Percentiles rank a stretch among this genome's conserved stretches.
These are phyloP conservation scores for Mellilla xanthometata DNA, from an alignment of 2,888 invertebrate genomes.

Conservation along the genomic window DNA sequence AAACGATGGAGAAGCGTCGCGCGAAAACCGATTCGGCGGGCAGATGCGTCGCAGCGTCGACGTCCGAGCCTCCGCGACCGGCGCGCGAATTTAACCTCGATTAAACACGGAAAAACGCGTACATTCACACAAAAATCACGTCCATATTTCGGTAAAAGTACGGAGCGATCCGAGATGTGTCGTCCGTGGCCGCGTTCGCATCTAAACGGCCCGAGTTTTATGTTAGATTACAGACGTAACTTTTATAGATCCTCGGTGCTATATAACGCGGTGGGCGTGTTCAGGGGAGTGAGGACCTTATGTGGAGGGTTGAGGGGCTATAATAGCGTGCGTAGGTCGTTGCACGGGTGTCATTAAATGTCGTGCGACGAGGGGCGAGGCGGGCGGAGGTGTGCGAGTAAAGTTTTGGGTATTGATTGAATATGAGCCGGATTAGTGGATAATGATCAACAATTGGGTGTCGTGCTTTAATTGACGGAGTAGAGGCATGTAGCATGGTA, in stretches of 20 bases:
- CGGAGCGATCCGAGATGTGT: slow-evolving; percentile 82
- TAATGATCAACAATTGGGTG: slow-evolving; percentile 80
- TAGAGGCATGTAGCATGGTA: slow-evolving; percentile 16
- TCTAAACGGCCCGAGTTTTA: slow-evolving; percentile 83
- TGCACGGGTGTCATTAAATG: slow-evolving; percentile 83
- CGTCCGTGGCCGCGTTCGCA: slow-evolving; percentile 82
- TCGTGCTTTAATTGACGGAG: slow-evolving; percentile 55
- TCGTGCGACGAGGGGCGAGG: slow-evolving; percentile 78
- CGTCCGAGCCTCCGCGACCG: slow-evolving; percentile 57
- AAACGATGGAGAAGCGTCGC: slow-evolving; percentile 57
- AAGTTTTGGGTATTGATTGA: slow-evolving; percentile 83
- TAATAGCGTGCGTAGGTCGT: slow-evolving; percentile 56
- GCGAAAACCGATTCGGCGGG: slow-evolving; percentile 51
- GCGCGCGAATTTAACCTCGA: slow-evolving; percentile 54
- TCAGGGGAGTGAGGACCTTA: slow-evolving; percentile 68
- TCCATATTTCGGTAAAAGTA: slow-evolving; percentile 80
- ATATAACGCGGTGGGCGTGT: slow-evolving; percentile 79
- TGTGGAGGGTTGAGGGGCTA: slow-evolving; percentile 56
- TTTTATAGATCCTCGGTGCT: slow-evolving; percentile 83
- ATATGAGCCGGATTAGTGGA: slow-evolving; percentile 80
- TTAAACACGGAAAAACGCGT: slow-evolving; percentile 70
- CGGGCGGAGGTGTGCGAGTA: slow-evolving; percentile 78
- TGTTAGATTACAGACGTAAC: slow-evolving; percentile 84
- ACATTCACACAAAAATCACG: slow-evolving; percentile 72
- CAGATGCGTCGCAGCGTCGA: slow-evolving; percentile 56